Base-by-base conservation (phyloP, 2,888 invertebrate genomes). In the Chamaedrilus cognettii region DNA sequence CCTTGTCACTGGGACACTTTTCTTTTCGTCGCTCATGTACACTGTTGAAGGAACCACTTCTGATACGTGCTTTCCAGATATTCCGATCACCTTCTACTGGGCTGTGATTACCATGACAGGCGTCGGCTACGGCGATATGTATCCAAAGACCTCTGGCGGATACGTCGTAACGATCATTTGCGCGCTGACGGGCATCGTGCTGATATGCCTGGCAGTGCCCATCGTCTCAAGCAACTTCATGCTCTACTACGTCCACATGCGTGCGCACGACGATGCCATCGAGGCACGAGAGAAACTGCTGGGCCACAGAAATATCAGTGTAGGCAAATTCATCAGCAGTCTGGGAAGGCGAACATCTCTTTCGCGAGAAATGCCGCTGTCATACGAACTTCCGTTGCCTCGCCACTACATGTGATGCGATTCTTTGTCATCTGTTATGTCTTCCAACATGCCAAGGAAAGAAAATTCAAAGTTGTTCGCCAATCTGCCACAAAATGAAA, bases 191-290 rank as follows among this genome's bases (percentile, higher is more conserved):
- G 79, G 79, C 5, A 70, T 78, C 15, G 60, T 79, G 49, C 67
- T 75, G 11, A 67, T 76, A 26, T 75, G 75, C 4, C 72, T 79
- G 65, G 77, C 79, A 0, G 76, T 79, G 23, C 77, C 79, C 4
- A 74, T 78, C 35, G 77, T 79, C 26, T 77, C 78, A 50, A 73
- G 74, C 33, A 77, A 74, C 64, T 79, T 79, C 68, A 60, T 72
- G 5, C 64, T 72, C 15, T 77, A 76, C 64, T 74, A 75, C 68
- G 69, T 71, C 15, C 69, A 69, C 60, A 65, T 67, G 26, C 66
- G 42, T 15, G 49, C 69, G 19, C 64, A 60, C 32, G 64, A 59
- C 2, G 62, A 55, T 51, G 60, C 60, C 28, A 3, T 1, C 60
- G 33, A 30, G 52, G 60, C 42, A 65, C 4, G 58, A 61, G 30